These are phyloP conservation scores for Musca vetustissima DNA, from an alignment of 1,140 invertebrate genomes.

Conservation along the genomic window DNA sequence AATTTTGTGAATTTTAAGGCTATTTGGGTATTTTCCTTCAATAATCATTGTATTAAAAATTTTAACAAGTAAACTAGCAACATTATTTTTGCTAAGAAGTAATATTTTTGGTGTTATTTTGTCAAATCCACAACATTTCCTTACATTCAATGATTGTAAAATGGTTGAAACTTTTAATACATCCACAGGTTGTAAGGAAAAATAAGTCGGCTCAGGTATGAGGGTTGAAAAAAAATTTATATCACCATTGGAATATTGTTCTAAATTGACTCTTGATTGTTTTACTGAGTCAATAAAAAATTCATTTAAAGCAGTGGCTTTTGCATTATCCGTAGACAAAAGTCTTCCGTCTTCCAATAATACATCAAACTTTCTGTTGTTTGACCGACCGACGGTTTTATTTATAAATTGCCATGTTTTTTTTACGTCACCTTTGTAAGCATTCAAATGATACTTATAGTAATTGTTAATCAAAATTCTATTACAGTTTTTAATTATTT, in stretches of 20 bases:
- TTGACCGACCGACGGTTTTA: neutral
- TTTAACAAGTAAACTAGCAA: too few relatives aligned
- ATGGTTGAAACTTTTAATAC: neutral
- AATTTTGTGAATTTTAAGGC: neutral
- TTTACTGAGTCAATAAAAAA: too few relatives aligned
- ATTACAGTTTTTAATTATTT: neutral
- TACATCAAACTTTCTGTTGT: neutral
- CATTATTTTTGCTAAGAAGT: too few relatives aligned
- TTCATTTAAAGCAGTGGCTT: too few relatives aligned
- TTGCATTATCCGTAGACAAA: too few relatives aligned
- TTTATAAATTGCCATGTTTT: neutral
- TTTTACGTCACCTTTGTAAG: neutral
- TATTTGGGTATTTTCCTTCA: conserved; percentile 1
- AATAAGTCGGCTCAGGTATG: neutral
- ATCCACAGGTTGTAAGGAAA: neutral
- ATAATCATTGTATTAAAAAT: neutral
- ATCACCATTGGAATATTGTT: neutral
- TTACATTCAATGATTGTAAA: neutral
- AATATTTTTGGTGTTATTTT: too few relatives aligned
- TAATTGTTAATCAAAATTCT: neutral
- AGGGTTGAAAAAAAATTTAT: neutral
- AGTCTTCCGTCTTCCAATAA: too few relatives aligned
- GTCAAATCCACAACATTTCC: too few relatives aligned
- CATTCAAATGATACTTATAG: neutral
- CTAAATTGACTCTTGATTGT: neutral